A percentile compares a stretch with the other conserved stretches of the same genome.
These are phyloP conservation scores for Pungitius pungitius DNA, from an alignment of 2,113 vertebrate species.

Conservation along the genomic window DNA sequence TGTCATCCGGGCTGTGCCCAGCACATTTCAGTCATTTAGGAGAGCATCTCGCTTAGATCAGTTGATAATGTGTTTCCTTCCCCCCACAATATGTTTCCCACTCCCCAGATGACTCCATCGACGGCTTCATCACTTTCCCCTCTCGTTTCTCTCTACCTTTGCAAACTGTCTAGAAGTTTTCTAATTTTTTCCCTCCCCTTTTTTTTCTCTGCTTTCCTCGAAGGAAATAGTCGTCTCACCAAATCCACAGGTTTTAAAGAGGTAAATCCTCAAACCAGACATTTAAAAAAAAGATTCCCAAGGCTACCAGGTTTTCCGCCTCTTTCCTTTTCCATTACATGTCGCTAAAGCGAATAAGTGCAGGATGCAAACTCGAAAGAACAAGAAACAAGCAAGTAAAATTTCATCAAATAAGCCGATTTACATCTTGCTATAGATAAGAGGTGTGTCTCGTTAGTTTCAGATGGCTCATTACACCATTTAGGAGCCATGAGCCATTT, in stretches of 20 bases:
- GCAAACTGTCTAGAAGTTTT: slow-evolving; percentile 21
- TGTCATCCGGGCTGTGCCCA: slow-evolving; percentile 6
- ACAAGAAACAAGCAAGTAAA: no score
- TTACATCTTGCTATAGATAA: no score
- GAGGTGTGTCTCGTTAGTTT: no score
- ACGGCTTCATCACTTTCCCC: not conserved
- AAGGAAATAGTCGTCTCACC: slow-evolving; percentile 66
- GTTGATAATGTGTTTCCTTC: not conserved
- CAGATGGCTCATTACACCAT: no score
- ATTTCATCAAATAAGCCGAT: no score
- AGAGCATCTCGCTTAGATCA: not conserved
- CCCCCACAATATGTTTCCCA: not conserved
- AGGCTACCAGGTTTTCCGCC: slow-evolving; percentile 18
- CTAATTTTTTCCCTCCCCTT: slow-evolving; percentile 65
- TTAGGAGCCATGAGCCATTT: no score
- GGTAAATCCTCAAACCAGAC: slow-evolving; percentile 24
- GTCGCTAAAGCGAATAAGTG: no score
- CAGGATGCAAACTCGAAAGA: no score
- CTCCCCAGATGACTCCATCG: slow-evolving; percentile 4
- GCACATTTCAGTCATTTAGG: slow-evolving; percentile 19
- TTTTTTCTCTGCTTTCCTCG: slow-evolving; percentile 33
- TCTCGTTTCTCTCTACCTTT: slow-evolving; percentile 30
- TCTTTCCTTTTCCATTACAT: slow-evolving; percentile 26
- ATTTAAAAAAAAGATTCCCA: not conserved
- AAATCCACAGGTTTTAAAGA: slow-evolving; percentile 45